A percentile compares a stretch with the other conserved stretches of the same genome.
Evolutionary conservation across 2,888 invertebrate genomes (phyloP).

Genomic region (Diploptera punctata): DNA sequence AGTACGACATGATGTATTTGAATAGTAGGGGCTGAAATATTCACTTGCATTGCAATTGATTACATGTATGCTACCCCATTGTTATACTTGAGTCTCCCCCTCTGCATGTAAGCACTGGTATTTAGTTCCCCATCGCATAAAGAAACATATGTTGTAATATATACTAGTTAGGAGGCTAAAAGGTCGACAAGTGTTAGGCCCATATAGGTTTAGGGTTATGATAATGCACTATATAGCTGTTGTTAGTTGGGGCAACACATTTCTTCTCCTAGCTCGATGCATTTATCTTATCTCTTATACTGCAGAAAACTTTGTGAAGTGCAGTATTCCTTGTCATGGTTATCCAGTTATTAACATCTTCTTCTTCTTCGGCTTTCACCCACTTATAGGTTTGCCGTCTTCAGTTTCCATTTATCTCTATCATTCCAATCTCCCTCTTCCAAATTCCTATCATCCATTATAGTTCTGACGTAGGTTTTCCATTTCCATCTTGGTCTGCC

Average conservation of each 20-base stretch:
- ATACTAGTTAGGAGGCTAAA: background rate
- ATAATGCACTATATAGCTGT: background rate
- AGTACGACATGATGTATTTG: no score
- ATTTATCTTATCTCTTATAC: background rate
- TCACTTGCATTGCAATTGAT: constrained; percentile 9
- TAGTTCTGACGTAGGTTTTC: no score
- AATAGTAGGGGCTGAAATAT: no score
- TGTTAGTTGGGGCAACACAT: background rate
- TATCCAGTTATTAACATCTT: no score
- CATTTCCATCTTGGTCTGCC: no score
- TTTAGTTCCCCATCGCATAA: background rate
- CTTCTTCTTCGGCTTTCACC: no score
- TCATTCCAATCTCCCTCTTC: no score
- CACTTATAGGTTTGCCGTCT: no score
- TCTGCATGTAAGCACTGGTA: background rate
- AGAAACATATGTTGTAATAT: constrained; percentile 14
- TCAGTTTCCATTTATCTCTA: no score
- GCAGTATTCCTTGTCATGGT: no score
- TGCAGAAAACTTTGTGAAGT: background rate
- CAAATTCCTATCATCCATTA: no score
- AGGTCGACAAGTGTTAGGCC: constrained; percentile 10
- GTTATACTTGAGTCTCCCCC: background rate
- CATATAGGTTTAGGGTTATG: constrained; percentile 20
- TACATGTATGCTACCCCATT: background rate
- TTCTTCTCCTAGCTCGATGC: background rate